A percentile compares a stretch with the other conserved stretches of the same genome.
These are phyloP conservation scores for Sphaerophoria rueppellii DNA, from an alignment of 2,888 invertebrate genomes.

Conservation along the genomic window DNA sequence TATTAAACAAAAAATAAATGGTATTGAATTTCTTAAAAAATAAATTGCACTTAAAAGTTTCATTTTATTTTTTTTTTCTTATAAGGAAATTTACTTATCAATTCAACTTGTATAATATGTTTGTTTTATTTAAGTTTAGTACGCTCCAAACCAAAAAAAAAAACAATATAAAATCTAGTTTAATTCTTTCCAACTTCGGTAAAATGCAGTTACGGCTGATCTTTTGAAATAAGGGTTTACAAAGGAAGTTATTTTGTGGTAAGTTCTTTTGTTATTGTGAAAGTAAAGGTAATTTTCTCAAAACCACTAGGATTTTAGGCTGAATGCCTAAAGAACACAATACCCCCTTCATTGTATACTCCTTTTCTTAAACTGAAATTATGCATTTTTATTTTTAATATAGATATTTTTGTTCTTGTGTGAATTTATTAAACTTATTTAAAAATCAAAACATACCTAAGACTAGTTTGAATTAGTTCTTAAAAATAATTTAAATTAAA, in stretches of 20 bases:
- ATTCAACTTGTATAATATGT: constrained; percentile 34
- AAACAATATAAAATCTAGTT: too few species aligned
- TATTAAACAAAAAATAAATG: constrained; percentile 61
- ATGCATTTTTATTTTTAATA: too few species aligned
- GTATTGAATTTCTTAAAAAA: constrained; percentile 52
- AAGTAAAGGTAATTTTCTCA: background rate
- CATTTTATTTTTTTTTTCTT: constrained; percentile 36
- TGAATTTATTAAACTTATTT: constrained; percentile 29
- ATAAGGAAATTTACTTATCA: constrained; percentile 28
- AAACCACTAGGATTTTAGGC: too few species aligned
- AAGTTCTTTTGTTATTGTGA: background rate
- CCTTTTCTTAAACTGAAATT: too few species aligned
- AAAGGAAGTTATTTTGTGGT: too few species aligned
- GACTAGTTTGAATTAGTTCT: constrained; percentile 70
- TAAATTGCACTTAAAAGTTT: constrained; percentile 63
- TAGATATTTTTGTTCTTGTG: background rate
- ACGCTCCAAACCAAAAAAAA: too few species aligned
- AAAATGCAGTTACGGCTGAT: too few species aligned
- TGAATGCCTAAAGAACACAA: too few species aligned
- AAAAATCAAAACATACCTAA: constrained; percentile 66
- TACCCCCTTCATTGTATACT: too few species aligned
- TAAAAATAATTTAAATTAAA: constrained; percentile 45
- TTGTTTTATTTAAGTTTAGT: constrained; percentile 1
- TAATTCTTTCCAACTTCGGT: too few species aligned
- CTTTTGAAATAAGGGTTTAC: too few species aligned